Evolutionary conservation across 2,797 vertebrate species (phyloP).

Genomic region (Potorous gilbertii): DNA sequence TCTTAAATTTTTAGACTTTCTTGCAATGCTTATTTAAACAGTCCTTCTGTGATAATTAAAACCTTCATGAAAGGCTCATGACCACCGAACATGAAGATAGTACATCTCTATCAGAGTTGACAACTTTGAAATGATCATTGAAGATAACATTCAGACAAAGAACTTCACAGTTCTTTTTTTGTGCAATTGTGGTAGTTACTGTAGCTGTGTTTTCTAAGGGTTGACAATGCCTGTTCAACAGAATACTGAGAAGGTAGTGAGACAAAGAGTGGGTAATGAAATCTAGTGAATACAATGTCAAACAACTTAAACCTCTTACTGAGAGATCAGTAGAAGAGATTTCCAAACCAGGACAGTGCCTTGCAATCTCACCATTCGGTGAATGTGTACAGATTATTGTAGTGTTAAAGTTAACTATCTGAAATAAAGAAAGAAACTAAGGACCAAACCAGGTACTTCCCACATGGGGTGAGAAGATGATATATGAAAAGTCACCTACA

Average conservation of each 20-base stretch:
- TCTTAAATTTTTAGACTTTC: constrained; percentile 63
- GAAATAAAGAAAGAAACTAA: background rate
- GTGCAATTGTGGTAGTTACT: background rate
- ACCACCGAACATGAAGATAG: background rate
- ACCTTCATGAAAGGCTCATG: constrained; percentile 50
- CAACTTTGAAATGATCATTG: background rate
- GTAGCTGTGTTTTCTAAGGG: background rate
- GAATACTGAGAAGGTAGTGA: background rate
- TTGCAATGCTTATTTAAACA: constrained; percentile 56
- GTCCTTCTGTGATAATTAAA: constrained; percentile 43
- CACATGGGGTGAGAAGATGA: background rate
- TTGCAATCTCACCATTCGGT: background rate
- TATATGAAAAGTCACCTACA: background rate
- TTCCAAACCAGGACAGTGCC: background rate
- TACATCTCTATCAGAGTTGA: background rate
- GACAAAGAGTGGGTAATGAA: background rate
- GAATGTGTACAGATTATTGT: background rate
- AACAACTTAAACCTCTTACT: background rate
- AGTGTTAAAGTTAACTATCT: background rate
- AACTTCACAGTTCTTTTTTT: background rate
- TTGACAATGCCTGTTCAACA: background rate
- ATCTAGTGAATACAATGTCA: background rate
- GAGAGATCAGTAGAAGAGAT: background rate
- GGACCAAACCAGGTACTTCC: background rate
- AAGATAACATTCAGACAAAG: constrained; percentile 8